These are phyloP conservation scores for Tadarida brasiliensis DNA, from an alignment of 2,797 vertebrate species.

Conservation along the genomic window DNA sequence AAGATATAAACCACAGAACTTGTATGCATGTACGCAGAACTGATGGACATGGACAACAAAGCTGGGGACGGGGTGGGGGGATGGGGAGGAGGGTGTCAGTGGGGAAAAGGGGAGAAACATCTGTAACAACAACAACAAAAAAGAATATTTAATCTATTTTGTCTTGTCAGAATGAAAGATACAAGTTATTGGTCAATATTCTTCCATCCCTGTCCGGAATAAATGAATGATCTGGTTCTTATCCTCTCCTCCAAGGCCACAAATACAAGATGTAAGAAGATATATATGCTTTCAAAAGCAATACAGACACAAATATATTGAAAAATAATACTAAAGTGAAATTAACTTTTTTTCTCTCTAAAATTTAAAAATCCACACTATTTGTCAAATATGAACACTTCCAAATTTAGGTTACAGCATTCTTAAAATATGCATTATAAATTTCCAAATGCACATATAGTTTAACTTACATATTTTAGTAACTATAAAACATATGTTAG, in stretches of 20 bases:
- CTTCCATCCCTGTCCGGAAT: neutral
- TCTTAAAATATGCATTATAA: constrained; percentile 56
- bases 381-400: constrained; percentile 43
- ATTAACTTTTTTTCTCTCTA: neutral
- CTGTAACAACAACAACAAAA: too few species aligned
- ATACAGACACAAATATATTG: neutral
- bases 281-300: neutral
- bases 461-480: constrained; percentile 50
- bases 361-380: constrained; percentile 2
- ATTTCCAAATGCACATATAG: neutral
- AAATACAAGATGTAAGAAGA: neutral
- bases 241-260: neutral
- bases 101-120: too few species aligned
- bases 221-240: neutral
- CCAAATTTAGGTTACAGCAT: neutral
- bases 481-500: constrained; percentile 8
- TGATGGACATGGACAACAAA: too few species aligned
- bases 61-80: too few species aligned
- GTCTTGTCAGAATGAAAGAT: constrained; percentile 9
- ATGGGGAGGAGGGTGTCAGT: too few species aligned
- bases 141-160: neutral
- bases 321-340: constrained; percentile 40
- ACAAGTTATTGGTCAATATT: neutral
- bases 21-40: too few species aligned
- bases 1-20: too few species aligned